A percentile compares a stretch with the other conserved stretches of the same genome.
Conservation (phyloP, 2,797 vertebrate species). For the Micropoecilia bifurca region DNA sequence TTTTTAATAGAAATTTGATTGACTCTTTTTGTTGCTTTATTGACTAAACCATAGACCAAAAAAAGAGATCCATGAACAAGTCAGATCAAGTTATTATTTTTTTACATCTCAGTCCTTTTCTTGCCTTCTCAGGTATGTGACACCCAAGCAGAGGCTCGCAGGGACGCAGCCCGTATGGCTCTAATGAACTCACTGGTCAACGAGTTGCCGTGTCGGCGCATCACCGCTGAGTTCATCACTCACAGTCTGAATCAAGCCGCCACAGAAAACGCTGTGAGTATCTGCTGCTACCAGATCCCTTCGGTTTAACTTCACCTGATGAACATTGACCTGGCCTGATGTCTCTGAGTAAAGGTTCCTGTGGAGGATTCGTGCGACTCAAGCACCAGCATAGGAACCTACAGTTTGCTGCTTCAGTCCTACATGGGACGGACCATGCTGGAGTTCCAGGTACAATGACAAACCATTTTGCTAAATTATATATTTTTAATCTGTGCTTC, state of each 20-base stretch:
- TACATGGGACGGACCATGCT: conserved; percentile 90
- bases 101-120: background rate
- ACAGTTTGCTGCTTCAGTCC: conserved; percentile 87
- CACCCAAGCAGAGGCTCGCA: conserved; percentile 90
- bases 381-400: conserved; percentile 89
- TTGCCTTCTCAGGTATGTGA: conserved; percentile 81
- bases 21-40: background rate
- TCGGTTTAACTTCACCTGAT: background rate
- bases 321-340: conserved; percentile 20
- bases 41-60: background rate
- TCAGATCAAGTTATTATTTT: background rate
- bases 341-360: conserved; percentile 80
- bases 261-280: conserved; percentile 85
- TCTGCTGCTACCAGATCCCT: conserved; percentile 2
- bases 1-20: background rate
- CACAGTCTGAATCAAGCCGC: conserved; percentile 87
- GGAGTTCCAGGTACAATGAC: conserved; percentile 88
- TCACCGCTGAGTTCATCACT: conserved; percentile 88
- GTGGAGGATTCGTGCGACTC: conserved; percentile 86
- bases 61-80: background rate
- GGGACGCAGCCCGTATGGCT: conserved; percentile 90
- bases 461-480: background rate
- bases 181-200: conserved; percentile 93
- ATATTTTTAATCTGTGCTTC: conserved; percentile 23
- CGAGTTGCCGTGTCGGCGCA: conserved; percentile 87